A percentile compares a stretch with the other conserved stretches of the same genome.
Conservation (phyloP, 2,888 invertebrate species). For the Thereva nobilitata region DNA sequence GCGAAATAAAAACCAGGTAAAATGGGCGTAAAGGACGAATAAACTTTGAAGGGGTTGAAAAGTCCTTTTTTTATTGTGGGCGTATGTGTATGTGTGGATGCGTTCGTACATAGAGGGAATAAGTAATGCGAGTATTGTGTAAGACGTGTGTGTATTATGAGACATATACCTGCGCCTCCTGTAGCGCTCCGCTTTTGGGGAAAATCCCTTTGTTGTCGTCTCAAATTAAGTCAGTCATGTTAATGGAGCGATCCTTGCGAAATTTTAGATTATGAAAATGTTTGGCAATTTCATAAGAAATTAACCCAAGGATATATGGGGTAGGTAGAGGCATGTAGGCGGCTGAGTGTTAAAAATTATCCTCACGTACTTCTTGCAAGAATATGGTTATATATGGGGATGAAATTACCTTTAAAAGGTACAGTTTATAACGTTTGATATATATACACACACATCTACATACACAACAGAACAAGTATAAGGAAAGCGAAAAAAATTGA, state of each 20-base stretch:
- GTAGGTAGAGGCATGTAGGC: not conserved
- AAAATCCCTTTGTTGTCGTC: constrained; percentile 16
- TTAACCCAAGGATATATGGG: not conserved
- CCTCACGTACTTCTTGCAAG: too few species aligned
- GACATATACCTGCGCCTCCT: not conserved
- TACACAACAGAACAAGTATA: too few species aligned
- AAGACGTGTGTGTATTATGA: too few species aligned
- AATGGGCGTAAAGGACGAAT: too few species aligned
- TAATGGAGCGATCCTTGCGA: constrained; percentile 16
- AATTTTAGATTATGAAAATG: constrained; percentile 13
- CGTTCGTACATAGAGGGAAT: too few species aligned
- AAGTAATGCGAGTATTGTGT: too few species aligned
- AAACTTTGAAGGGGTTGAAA: too few species aligned
- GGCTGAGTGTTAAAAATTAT: too few species aligned
- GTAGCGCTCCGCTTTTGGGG: not conserved
- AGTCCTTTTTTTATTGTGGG: too few species aligned
- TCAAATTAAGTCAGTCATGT: constrained; percentile 23
- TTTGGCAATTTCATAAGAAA: constrained; percentile 2
- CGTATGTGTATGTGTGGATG: too few species aligned
- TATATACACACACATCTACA: not conserved
- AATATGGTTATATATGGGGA: not conserved
- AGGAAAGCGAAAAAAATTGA: too few species aligned
- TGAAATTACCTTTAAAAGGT: not conserved
- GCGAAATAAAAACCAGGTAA: too few species aligned
- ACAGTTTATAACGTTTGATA: not conserved